phyloP scores from a whole-genome alignment of 1,140 invertebrate genomes.

The Pogonognathellus flavescens region DNA sequence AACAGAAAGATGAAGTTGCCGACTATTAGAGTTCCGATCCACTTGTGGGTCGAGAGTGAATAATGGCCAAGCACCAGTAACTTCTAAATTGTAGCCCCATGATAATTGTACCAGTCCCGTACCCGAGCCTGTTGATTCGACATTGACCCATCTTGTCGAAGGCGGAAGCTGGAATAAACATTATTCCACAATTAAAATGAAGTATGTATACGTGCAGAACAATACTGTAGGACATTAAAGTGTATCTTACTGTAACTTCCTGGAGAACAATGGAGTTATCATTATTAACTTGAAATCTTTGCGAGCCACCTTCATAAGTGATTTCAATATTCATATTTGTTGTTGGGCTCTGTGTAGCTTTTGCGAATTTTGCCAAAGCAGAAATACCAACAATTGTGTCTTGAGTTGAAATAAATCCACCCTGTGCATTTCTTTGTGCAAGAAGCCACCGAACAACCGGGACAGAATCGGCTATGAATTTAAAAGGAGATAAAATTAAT shows the following conservation, averaged over 20 bases:
- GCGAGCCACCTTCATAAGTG: conserved; percentile 73
- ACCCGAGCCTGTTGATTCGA: conserved; percentile 84
- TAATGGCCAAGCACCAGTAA: conserved; percentile 89
- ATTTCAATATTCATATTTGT: conserved; percentile 74
- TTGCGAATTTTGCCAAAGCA: conserved; percentile 80
- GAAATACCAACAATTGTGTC: conserved; percentile 72
- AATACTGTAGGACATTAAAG: conserved; percentile 62
- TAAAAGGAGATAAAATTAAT: no score
- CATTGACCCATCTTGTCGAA: conserved; percentile 74
- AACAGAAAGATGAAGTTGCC: conserved; percentile 87
- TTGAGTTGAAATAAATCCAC: conserved; percentile 86
- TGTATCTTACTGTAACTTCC: conserved; percentile 74
- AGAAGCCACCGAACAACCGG: conserved; percentile 89
- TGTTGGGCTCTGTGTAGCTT: conserved; percentile 74
- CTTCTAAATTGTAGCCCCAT: conserved; percentile 88
- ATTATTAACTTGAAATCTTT: conserved; percentile 76
- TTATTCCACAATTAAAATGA: no score
- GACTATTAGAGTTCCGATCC: conserved; percentile 84
- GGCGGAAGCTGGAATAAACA: conserved; percentile 72
- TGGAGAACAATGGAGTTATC: conserved; percentile 83
- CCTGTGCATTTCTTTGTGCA: conserved; percentile 82
- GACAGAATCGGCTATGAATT: conserved; percentile 75
- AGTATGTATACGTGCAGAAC: no score
- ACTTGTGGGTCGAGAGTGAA: conserved; percentile 91
- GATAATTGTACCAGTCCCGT: conserved; percentile 87